Conservation (phyloP, 2,888 invertebrate genomes). For the Leucophora obtusa region DNA sequence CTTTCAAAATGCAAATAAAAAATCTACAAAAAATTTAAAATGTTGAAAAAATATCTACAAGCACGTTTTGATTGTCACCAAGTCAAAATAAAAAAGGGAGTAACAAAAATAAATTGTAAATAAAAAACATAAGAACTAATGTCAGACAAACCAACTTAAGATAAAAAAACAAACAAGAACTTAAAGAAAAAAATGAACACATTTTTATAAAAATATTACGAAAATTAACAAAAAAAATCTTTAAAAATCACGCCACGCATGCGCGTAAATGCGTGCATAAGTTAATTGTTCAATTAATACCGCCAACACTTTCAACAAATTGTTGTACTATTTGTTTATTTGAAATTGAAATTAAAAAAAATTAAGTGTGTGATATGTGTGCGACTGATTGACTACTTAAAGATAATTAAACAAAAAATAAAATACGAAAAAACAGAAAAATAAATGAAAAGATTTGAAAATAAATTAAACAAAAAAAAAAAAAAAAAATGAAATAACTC, state of each 20-base stretch:
- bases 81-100: not conserved
- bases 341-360: not conserved
- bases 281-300: conserved; percentile 51
- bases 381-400: conserved; percentile 15
- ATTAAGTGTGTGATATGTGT: not conserved
- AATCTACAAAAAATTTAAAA: not conserved
- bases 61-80: conserved; percentile 46
- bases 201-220: not conserved
- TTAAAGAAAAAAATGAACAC: not conserved
- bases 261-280: conserved; percentile 53
- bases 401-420: conserved; percentile 41
- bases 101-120: not conserved
- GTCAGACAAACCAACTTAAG: conserved; percentile 1
- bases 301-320: conserved; percentile 31
- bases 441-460: conserved; percentile 12
- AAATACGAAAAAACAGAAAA: not conserved
- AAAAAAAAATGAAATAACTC: conserved; percentile 37
- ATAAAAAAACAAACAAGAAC: not conserved
- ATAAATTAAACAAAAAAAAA: conserved; percentile 16
- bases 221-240: not conserved
- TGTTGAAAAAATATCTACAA: not conserved
- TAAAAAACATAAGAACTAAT: conserved; percentile 38
- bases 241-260: conserved; percentile 48
- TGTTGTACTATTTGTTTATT: conserved; percentile 6
- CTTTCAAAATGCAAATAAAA: conserved; percentile 32